Conservation (phyloP, 2,888 invertebrate species). For the Hypselothyrea guttata region DNA sequence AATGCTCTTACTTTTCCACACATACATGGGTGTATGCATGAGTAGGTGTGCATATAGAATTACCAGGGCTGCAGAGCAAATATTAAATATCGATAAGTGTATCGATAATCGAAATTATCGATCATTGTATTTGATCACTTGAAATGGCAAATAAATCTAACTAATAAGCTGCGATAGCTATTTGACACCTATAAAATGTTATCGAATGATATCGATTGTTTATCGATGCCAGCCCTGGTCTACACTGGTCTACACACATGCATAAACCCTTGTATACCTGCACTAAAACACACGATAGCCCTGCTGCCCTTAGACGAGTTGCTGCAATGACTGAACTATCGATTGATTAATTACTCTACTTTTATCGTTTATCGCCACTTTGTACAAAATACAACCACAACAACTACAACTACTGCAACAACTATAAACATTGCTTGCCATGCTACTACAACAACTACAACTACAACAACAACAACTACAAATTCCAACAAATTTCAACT, state of each 20-base stretch:
- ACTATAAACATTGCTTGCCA: slow-evolving; percentile 61
- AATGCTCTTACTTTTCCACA: slow-evolving; percentile 5
- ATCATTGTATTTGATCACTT: too few relatives aligned
- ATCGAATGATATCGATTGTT: too few relatives aligned
- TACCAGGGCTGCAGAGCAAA: neutral
- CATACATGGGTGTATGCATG: neutral
- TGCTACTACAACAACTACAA: slow-evolving; percentile 47
- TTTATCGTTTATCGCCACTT: slow-evolving; percentile 7
- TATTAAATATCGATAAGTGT: too few relatives aligned
- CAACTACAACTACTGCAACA: slow-evolving; percentile 34
- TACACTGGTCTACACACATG: too few relatives aligned
- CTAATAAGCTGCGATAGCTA: too few relatives aligned
- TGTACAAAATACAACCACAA: slow-evolving; percentile 26
- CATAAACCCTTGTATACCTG: too few relatives aligned
- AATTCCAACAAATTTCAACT: slow-evolving; percentile 49
- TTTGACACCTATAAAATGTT: too few relatives aligned
- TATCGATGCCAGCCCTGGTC: too few relatives aligned
- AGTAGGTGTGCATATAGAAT: too few relatives aligned
- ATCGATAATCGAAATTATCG: too few relatives aligned
- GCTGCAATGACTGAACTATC: neutral
- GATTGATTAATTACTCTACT: neutral
- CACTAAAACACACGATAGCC: too few relatives aligned
- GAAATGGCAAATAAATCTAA: too few relatives aligned
- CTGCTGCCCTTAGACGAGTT: neutral
- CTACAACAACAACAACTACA: slow-evolving; percentile 27